Conservation (phyloP, 1,140 invertebrate genomes). For the Drosophila carrolli region DNA sequence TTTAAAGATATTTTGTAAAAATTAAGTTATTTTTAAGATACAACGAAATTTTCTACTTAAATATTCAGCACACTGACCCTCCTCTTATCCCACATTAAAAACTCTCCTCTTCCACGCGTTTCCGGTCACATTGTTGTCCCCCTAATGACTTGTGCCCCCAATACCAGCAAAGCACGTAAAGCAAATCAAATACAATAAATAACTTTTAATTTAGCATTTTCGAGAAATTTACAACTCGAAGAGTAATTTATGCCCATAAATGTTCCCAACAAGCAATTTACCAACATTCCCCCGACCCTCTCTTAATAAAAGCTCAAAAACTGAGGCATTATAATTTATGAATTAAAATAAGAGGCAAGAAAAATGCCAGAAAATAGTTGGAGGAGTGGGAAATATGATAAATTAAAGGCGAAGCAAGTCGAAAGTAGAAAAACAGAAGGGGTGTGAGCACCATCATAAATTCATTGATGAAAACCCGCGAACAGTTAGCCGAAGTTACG, state of each 20-base stretch:
- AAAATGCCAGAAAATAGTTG: not conserved
- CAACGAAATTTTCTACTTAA: not conserved
- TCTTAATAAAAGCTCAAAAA: not conserved
- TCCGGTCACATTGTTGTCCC: conserved; percentile 58
- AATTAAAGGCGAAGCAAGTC: conserved; percentile 15
- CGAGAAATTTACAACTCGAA: conserved; percentile 68
- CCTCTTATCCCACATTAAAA: conserved; percentile 10
- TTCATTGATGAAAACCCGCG: conserved; percentile 73
- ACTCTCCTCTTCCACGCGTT: conserved; percentile 5
- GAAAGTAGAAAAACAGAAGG: not conserved
- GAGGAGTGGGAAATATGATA: conserved; percentile 12
- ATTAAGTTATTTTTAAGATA: too few species aligned
- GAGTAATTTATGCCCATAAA: conserved; percentile 70
- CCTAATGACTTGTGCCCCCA: conserved; percentile 57
- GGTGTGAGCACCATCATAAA: conserved; percentile 58
- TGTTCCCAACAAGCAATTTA: conserved; percentile 72
- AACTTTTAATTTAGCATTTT: conserved; percentile 75
- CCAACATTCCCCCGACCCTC: conserved; percentile 41
- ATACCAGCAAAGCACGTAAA: conserved; percentile 51
- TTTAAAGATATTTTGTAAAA: too few species aligned
- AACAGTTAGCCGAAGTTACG: conserved; percentile 20
- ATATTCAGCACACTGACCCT: conserved; percentile 1
- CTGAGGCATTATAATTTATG: conserved; percentile 62
- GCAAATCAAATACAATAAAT: conserved; percentile 76
- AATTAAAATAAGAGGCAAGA: conserved; percentile 29